A percentile compares a stretch with the other conserved stretches of the same genome.
These are phyloP conservation scores for Parauchenoglanis ngamensis DNA, from an alignment of 2,797 vertebrate genomes.

Conservation along the genomic window DNA sequence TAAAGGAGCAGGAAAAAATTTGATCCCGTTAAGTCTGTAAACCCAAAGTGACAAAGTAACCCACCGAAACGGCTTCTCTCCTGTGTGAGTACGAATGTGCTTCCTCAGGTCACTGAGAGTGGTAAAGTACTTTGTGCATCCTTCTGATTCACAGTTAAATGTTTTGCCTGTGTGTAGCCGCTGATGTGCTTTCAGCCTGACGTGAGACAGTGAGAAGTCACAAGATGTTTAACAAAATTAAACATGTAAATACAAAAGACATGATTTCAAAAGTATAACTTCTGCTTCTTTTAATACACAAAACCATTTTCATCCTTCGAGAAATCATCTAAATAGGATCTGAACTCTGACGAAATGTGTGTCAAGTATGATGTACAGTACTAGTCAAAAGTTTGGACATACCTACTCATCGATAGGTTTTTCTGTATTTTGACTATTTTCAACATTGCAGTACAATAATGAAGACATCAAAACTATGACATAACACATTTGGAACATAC, in stretches of 20 bases:
- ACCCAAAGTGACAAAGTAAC: conserved; percentile 43
- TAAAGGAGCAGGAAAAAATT: background rate
- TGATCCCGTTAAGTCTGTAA: background rate
- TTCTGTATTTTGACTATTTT: no score
- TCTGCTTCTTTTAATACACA: background rate
- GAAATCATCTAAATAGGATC: no score
- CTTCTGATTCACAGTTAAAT: conserved; percentile 99
- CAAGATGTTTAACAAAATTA: background rate
- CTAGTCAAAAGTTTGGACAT: no score
- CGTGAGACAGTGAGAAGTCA: conserved; percentile 30
- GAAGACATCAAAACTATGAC: no score
- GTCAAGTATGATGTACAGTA: background rate
- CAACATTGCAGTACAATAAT: no score
- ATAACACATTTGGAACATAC: no score
- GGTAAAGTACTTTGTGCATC: conserved; percentile 99
- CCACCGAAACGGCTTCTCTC: conserved; percentile 98
- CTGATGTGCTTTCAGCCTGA: conserved; percentile 97
- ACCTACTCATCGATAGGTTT: no score
- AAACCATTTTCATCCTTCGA: background rate
- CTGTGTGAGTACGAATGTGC: conserved; percentile 98
- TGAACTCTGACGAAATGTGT: background rate
- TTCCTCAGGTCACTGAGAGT: conserved; percentile 99
- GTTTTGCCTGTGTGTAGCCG: conserved; percentile 99
- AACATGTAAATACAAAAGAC: background rate
- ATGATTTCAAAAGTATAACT: background rate